Conservation (phyloP, 2,113 vertebrate species). For the Columbina picui region DNA sequence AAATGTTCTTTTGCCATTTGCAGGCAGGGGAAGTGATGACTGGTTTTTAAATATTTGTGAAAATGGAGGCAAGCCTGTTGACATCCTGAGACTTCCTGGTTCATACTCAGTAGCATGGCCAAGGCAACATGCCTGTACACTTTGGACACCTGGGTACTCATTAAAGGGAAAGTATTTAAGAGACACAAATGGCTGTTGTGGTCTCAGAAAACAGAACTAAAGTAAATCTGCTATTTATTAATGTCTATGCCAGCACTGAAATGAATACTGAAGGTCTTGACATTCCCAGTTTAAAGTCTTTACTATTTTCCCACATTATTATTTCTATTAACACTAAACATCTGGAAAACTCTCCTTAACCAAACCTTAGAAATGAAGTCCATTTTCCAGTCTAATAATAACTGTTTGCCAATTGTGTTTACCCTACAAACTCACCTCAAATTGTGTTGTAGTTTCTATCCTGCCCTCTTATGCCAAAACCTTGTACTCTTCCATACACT, state of each 20-base stretch:
- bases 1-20: not conserved
- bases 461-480: not conserved
- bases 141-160: not conserved
- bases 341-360: constrained; percentile 8
- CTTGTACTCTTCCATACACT: not conserved
- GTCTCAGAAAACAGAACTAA: not conserved
- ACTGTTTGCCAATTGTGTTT: not conserved
- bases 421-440: not conserved
- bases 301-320: constrained; percentile 3
- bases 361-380: not conserved
- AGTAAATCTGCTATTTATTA: constrained; percentile 28
- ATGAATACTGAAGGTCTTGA: constrained; percentile 1
- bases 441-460: not conserved
- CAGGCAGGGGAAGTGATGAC: not conserved
- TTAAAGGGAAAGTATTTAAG: not conserved
- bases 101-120: not conserved
- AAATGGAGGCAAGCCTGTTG: constrained; percentile 3
- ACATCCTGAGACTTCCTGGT: constrained; percentile 33
- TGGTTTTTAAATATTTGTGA: constrained; percentile 43
- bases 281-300: constrained; percentile 5
- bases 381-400: not conserved
- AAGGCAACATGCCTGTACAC: not conserved
- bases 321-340: constrained; percentile 34
- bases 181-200: not conserved
- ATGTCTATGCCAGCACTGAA: not conserved